Conservation (phyloP, 2,888 invertebrate genomes). For the Synanthedon andrenaeformis region DNA sequence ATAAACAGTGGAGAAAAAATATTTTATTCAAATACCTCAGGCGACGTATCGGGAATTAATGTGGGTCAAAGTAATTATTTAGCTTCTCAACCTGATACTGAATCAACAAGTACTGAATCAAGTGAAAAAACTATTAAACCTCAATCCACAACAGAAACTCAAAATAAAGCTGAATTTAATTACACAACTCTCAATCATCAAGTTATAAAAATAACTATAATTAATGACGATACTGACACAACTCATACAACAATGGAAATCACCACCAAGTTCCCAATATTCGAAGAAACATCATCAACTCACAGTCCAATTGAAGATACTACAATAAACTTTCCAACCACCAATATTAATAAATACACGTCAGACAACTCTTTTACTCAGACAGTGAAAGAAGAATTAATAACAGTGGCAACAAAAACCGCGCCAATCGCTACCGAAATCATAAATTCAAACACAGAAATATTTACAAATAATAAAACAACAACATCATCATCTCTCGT, state of each 20-base stretch:
- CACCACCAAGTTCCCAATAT: constrained; percentile 36
- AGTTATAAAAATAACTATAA: constrained; percentile 32
- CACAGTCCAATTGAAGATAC: constrained; percentile 6
- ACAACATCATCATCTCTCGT: background rate
- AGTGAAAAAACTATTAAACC: background rate
- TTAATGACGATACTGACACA: constrained; percentile 20
- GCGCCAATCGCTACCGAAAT: background rate
- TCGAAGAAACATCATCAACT: constrained; percentile 10
- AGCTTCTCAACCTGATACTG: background rate
- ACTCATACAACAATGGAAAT: constrained; percentile 27
- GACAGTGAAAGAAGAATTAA: background rate
- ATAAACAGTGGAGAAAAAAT: constrained; percentile 15
- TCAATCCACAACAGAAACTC: background rate
- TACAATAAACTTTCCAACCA: background rate
- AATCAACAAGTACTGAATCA: background rate
- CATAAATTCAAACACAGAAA: background rate
- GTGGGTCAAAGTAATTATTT: constrained; percentile 6
- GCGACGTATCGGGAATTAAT: constrained; percentile 25
- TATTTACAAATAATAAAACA: background rate
- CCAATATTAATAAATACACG: background rate
- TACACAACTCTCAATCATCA: constrained; percentile 20
- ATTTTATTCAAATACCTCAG: constrained; percentile 17
- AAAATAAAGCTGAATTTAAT: background rate
- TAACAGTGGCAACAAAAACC: background rate
- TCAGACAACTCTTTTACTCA: background rate